These are phyloP conservation scores for Hermaeophaga mercurialis DNA, from an alignment of 2,888 invertebrate species.

Conservation along the genomic window DNA sequence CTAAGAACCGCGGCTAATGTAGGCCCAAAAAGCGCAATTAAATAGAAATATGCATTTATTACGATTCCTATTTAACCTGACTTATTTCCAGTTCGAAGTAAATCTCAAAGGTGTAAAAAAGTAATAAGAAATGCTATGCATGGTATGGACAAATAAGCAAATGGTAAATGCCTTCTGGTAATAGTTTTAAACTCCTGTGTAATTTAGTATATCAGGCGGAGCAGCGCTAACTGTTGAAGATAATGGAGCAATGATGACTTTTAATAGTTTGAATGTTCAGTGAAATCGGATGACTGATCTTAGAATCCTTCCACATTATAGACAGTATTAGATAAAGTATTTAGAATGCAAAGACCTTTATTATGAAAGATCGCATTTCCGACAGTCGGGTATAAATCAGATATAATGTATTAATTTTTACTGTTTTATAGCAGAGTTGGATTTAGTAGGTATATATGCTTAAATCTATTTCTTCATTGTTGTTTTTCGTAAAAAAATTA, in stretches of 20 bases:
- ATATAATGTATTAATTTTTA: background rate
- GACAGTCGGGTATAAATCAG: background rate
- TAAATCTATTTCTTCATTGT: no score
- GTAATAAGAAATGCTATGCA: slow-evolving; percentile 20
- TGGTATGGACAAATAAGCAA: slow-evolving; percentile 11
- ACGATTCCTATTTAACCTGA: background rate
- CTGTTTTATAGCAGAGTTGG: background rate
- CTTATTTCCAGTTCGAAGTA: slow-evolving; percentile 2
- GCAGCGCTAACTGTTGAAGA: slow-evolving; percentile 1
- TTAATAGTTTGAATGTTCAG: slow-evolving; percentile 1
- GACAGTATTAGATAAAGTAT: background rate
- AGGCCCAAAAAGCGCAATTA: background rate
- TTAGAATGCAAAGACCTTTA: background rate
- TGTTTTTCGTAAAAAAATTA: background rate
- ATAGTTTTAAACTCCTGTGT: slow-evolving; percentile 9
- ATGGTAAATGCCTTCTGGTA: slow-evolving; percentile 17
- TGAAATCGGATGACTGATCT: slow-evolving; percentile 1
- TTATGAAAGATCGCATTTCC: background rate
- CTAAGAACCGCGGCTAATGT: no score
- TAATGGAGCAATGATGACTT: background rate
- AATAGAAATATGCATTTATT: background rate
- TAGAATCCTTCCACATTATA: background rate
- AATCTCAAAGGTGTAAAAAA: slow-evolving; percentile 15
- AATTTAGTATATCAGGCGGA: slow-evolving; percentile 10
- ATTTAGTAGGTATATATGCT: no score